Evolutionary conservation across 2,113 vertebrate species (phyloP).

Genomic region (Callionymus lyra): DNA sequence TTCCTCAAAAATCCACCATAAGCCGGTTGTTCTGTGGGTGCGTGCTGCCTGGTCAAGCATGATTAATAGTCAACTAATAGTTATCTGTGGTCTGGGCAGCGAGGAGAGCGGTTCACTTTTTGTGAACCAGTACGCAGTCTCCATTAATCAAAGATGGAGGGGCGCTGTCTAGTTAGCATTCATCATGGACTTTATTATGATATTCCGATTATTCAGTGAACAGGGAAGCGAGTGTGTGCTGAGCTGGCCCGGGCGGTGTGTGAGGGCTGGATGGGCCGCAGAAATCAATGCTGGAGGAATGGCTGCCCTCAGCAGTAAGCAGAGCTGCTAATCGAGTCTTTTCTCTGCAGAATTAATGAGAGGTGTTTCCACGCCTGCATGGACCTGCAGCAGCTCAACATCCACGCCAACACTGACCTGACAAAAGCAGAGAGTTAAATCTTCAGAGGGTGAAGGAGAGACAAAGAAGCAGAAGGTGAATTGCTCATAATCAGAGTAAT

Average conservation of each 20-base stretch:
- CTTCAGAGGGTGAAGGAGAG: too few species aligned
- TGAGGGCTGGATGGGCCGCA: constrained; percentile 5
- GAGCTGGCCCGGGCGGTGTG: constrained; percentile 23
- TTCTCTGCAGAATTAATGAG: constrained; percentile 50
- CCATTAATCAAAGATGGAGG: constrained; percentile 56
- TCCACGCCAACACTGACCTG: constrained; percentile 17
- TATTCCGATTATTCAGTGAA: constrained; percentile 52
- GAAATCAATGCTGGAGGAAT: constrained; percentile 51
- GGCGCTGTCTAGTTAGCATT: constrained; percentile 61
- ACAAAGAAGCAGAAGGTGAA: too few species aligned
- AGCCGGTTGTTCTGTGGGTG: constrained; percentile 25
- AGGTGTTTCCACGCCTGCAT: constrained; percentile 17
- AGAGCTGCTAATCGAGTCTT: constrained; percentile 44
- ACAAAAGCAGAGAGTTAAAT: constrained; percentile 1
- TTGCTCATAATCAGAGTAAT: too few species aligned
- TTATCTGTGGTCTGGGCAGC: constrained; percentile 36
- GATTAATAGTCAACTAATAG: constrained; percentile 51
- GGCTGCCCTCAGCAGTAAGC: constrained; percentile 56
- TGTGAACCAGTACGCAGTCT: constrained; percentile 40
- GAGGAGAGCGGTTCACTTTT: constrained; percentile 27
- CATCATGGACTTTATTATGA: constrained; percentile 50
- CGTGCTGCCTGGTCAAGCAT: constrained; percentile 37
- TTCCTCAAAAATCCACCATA: too few species aligned
- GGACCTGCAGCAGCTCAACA: constrained; percentile 19
- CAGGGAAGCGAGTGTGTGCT: constrained; percentile 20